These are phyloP conservation scores for Donacobius atricapilla DNA, from an alignment of 2,113 vertebrate genomes.

Conservation along the genomic window DNA sequence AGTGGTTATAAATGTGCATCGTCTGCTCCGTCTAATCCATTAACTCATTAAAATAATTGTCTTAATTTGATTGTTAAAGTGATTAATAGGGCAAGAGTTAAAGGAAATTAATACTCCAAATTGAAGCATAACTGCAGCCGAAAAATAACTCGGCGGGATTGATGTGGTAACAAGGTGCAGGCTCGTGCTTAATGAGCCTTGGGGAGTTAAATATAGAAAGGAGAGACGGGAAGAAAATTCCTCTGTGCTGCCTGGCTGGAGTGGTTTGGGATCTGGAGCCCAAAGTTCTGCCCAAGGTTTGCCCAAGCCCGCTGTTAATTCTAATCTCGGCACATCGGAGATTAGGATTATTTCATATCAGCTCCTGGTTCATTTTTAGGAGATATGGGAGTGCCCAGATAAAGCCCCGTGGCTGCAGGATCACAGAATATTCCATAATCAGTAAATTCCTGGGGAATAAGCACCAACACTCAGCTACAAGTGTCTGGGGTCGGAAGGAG, in stretches of 20 bases:
- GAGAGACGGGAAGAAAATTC: background rate
- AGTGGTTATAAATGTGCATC: constrained; percentile 68
- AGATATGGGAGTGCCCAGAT: background rate
- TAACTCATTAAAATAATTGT: constrained; percentile 80
- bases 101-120: constrained; percentile 77
- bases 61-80: constrained; percentile 80
- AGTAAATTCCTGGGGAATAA: background rate
- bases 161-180: constrained; percentile 43
- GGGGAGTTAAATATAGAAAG: constrained; percentile 38
- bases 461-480: background rate
- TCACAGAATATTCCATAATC: background rate
- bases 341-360: background rate
- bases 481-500: constrained; percentile 2
- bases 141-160: constrained; percentile 56
- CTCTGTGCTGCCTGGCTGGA: background rate
- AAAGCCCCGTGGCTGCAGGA: background rate
- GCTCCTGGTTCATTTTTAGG: background rate
- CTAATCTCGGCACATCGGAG: background rate
- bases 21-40: constrained; percentile 68
- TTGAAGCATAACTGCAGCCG: constrained; percentile 46
- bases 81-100: constrained; percentile 77
- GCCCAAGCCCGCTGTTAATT: background rate
- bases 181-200: constrained; percentile 64
- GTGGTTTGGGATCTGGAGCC: background rate
- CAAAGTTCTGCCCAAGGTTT: background rate